Base-by-base conservation (phyloP, 2,888 invertebrate species). In the Synanthedon vespiformis region DNA sequence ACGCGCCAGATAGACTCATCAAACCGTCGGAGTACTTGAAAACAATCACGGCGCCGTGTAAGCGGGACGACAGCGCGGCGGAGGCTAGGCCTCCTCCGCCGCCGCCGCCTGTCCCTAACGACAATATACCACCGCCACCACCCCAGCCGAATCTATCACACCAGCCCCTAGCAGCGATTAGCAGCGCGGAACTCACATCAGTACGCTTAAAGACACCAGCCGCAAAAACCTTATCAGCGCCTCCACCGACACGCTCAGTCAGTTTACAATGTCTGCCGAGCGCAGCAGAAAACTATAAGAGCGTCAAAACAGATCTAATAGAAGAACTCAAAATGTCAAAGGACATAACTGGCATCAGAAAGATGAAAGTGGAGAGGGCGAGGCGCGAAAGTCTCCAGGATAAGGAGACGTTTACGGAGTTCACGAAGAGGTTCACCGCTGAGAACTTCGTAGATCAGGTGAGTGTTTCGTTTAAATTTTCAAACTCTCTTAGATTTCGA, bases 311-410 rank as follows among this genome's bases (percentile, higher is more conserved):
- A 27, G 95, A 96, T 76, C 84, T 97, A 50, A 97, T 97, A 58
- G 96, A 96, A 50, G 97, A 97, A 72, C 82, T 97, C 56, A 97
- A 97, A 79, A 92, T 95, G 88, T 95, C 96, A 49, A 96, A 94
- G 77, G 96, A 97, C 73, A 95, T 96, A 57, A 93, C 95, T 1
- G 97, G 97, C n/a, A 96, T 97, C 53, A 94, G 94, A 79, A 96
- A 96, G 78, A 81, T 96, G 89, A 97, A 96, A 77, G 95, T 96
- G 60, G 96, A 96, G 79, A 90, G 94, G 60, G 94, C 94, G 22
- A 93, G 95, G 71, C 90, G 94, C 59, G 95, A 96, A 74, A 94
- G 93, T 68, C 90, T 91, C 51, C 91, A 92, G 67, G 95, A 95
- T 62, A 94, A 95, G 76, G 93, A 94, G 73, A 90, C 95, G 55